phyloP scores from a whole-genome alignment of 2,797 vertebrate species.

The Perodicticus potto region DNA sequence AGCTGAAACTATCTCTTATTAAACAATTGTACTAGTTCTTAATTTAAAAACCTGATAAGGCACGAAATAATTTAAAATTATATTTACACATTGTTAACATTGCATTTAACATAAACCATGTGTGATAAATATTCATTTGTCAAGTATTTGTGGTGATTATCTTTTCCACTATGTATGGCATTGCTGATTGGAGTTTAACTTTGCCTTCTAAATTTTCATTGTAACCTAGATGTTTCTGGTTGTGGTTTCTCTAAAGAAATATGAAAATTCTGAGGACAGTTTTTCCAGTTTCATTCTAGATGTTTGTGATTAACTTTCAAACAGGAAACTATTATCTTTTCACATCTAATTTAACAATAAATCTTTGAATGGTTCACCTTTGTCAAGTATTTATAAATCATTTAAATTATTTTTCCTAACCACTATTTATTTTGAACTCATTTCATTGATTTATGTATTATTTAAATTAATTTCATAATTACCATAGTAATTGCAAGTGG shows the following conservation, averaged over 20 bases:
- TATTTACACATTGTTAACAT: not conserved
- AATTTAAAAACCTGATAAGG: not conserved
- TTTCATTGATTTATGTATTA: not conserved
- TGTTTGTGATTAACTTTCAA: not conserved
- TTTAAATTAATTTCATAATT: constrained; percentile 40
- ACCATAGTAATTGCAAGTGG: not conserved
- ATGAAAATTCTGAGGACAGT: not conserved
- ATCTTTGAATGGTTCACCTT: not conserved
- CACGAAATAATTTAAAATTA: not conserved
- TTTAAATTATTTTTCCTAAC: constrained; percentile 29
- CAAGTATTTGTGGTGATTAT: not conserved
- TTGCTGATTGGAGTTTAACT: not conserved
- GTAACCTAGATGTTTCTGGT: not conserved
- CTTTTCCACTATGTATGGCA: not conserved
- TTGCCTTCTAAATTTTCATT: not conserved
- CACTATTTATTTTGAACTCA: not conserved
- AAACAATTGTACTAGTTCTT: not conserved
- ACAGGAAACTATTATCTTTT: not conserved
- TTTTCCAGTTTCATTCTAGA: not conserved
- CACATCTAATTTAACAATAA: not conserved
- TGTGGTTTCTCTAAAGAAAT: not conserved
- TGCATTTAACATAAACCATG: not conserved
- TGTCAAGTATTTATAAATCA: not conserved
- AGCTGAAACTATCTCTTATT: not conserved
- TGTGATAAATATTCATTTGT: not conserved